Evolutionary conservation across 2,797 vertebrate genomes (phyloP), one percentile per base, ranked within the genome.

Genomic region (Arctocebus calabarensis): DNA sequence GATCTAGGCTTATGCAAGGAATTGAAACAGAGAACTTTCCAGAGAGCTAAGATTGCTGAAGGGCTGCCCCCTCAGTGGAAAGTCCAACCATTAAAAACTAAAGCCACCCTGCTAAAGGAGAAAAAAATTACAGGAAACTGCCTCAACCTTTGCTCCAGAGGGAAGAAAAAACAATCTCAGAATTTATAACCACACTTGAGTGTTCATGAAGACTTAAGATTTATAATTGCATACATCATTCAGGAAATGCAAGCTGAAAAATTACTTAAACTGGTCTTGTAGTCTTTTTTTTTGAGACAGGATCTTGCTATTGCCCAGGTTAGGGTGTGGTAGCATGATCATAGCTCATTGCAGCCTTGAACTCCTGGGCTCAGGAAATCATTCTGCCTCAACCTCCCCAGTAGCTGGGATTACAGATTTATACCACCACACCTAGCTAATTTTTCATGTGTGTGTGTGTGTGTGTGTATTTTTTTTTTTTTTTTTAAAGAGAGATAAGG

Each of bases 161-260:
- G 27, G 17, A 45, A 79, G 61, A 6, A 32, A 48, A 52, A 87
- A 29, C 43, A 48, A 48, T 48, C 52, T 20, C 64, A 81, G 32
- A 85, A 75, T 79, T 73, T 61, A 68, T 86, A 52, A 93, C n/a
- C 74, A 85, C 40, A 82, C 23, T 34, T 55, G 22, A 55, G 1
- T 75, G n/a, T 82, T 84, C 48, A 34, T 64, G 45, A 19, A 87
- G 37, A 82, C 37, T 82, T 82, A n/a, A 68, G 32, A 61, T 61
- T 82, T 19, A 37, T 74, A 66, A 74, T 43, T 59, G 12, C 16
- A 55, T 40, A 45, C 6, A 13, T 37, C 45, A 64, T 45, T 32
- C 83, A 74, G 34, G 37, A 85, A 73, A 85, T 45, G 48, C n/a
- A 89, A 59, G 85, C 40, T 48, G 43, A 91, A 91, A 81, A 75